These are phyloP conservation scores for Leptopilina boulardi DNA, from an alignment of 1,140 invertebrate genomes.

Conservation along the genomic window DNA sequence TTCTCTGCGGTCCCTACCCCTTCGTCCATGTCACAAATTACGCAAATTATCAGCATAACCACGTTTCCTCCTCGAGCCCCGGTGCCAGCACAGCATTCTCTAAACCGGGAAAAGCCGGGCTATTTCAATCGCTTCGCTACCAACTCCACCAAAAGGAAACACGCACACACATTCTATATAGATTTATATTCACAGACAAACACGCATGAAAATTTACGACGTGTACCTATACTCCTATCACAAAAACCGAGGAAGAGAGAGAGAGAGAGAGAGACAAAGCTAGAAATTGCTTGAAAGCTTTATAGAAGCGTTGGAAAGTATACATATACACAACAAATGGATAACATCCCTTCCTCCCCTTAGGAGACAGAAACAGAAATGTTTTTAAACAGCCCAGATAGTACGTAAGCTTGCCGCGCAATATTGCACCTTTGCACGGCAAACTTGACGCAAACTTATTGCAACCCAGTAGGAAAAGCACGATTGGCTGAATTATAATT, in stretches of 20 bases:
- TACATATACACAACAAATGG: no score
- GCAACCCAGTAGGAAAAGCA: no score
- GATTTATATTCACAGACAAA: not conserved
- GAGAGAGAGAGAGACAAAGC: not conserved
- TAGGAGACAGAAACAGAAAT: no score
- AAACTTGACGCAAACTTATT: no score
- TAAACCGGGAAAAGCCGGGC: conserved; percentile 16
- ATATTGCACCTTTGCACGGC: no score
- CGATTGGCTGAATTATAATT: no score
- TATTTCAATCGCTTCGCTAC: conserved; percentile 37
- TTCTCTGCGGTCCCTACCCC: not conserved
- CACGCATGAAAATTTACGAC: not conserved
- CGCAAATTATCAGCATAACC: conserved; percentile 49
- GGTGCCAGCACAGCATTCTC: conserved; percentile 30
- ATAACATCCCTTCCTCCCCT: no score
- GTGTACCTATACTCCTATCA: not conserved
- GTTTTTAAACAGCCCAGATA: no score
- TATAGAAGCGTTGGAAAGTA: no score
- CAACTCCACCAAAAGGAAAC: not conserved
- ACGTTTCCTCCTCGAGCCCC: conserved; percentile 1
- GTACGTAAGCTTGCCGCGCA: no score
- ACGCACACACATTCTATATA: not conserved
- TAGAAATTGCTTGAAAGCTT: no score
- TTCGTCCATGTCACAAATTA: conserved; percentile 44
- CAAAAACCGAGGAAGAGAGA: conserved; percentile 32